Evolutionary conservation across 1,140 invertebrate genomes (phyloP).

Genomic region (Diorhabda elongata): DNA sequence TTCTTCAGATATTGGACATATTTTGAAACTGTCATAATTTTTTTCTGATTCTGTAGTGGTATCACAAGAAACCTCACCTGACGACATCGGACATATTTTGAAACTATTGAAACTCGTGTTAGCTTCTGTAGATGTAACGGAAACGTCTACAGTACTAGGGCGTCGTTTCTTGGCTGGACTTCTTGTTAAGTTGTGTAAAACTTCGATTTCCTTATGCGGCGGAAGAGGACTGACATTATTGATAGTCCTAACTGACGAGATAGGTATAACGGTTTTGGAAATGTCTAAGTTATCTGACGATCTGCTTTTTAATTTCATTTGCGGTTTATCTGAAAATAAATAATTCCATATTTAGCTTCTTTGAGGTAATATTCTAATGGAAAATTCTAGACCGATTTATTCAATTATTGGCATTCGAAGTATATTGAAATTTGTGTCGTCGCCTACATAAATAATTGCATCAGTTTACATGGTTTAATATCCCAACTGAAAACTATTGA

Average conservation of each 20-base stretch:
- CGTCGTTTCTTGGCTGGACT: constrained; percentile 32
- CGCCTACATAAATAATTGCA: too few species aligned
- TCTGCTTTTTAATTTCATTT: constrained; percentile 6
- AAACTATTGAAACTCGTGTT: constrained; percentile 26
- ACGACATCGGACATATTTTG: constrained; percentile 20
- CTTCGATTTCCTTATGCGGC: constrained; percentile 57
- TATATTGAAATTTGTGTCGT: too few species aligned
- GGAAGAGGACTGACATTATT: constrained; percentile 45
- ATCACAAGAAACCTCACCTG: not conserved
- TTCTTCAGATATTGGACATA: not conserved
- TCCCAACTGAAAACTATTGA: too few species aligned
- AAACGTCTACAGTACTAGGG: not conserved
- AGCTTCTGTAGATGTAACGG: not conserved
- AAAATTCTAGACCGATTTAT: too few species aligned
- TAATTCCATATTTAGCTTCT: too few species aligned
- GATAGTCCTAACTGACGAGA: not conserved
- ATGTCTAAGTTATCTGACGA: not conserved
- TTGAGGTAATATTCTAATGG: too few species aligned
- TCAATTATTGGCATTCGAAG: too few species aligned
- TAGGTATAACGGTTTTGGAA: not conserved
- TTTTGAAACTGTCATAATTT: not conserved
- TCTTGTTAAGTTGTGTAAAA: constrained; percentile 56
- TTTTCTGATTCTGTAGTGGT: not conserved
- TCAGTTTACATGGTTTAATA: too few species aligned
- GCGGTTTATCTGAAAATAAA: not conserved